Percentiles rank a stretch among this genome's conserved stretches.
phyloP scores from a whole-genome alignment of 1,140 invertebrate genomes.

The Plodia interpunctella region DNA sequence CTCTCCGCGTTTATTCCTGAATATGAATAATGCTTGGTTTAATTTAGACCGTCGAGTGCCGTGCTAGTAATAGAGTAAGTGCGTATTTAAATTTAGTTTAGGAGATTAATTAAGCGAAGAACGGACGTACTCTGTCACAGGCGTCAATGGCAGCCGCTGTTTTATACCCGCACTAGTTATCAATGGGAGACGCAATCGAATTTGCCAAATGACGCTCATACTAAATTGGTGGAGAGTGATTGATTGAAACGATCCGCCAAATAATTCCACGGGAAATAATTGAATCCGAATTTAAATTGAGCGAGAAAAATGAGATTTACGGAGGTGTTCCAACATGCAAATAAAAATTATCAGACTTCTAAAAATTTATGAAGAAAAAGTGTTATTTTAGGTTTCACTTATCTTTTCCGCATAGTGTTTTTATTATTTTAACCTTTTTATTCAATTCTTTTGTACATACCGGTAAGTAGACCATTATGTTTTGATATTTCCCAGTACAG shows the following conservation, averaged over 20 bases:
- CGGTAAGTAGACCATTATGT: too few species aligned
- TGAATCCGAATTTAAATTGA: conserved; percentile 47
- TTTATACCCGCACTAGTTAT: conserved; percentile 58
- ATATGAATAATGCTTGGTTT: conserved; percentile 44
- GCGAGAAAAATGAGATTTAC: background rate
- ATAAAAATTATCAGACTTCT: too few species aligned
- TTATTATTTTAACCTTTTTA: too few species aligned
- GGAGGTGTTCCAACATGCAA: background rate
- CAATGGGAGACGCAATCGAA: conserved; percentile 64
- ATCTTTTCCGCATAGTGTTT: too few species aligned
- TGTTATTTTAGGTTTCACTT: too few species aligned
- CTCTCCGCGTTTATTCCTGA: conserved; percentile 21
- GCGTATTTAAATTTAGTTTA: conserved; percentile 66
- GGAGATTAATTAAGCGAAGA: conserved; percentile 61
- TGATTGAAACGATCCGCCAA: conserved; percentile 64
- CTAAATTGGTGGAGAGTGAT: conserved; percentile 73
- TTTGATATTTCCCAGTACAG: too few species aligned
- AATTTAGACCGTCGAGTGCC: conserved; percentile 41
- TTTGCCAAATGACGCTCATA: conserved; percentile 72
- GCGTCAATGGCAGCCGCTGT: conserved; percentile 61
- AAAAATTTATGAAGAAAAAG: too few species aligned
- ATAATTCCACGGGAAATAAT: conserved; percentile 63
- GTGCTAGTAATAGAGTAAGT: conserved; percentile 36
- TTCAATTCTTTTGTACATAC: too few species aligned
- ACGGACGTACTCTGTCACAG: conserved; percentile 50